Evolutionary conservation across 2,113 vertebrate genomes (phyloP).

Genomic region (Microtus pennsylvanicus): DNA sequence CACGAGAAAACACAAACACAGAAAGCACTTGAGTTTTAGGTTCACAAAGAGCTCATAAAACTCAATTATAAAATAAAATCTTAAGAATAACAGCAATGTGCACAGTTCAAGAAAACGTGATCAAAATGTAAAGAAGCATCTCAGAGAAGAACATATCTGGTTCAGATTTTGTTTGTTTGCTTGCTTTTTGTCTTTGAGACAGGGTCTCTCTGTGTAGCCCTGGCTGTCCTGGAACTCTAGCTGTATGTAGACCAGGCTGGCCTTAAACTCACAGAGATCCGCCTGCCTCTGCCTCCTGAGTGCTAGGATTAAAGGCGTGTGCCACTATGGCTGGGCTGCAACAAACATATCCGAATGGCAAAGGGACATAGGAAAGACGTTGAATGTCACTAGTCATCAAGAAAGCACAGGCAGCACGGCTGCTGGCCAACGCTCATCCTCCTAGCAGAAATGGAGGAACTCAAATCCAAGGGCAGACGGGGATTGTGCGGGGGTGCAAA

Average conservation of each 20-base stretch:
- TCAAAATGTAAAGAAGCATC: not conserved
- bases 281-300: not conserved
- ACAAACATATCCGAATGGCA: not conserved
- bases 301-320: not conserved
- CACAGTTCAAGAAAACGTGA: not conserved
- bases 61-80: not conserved
- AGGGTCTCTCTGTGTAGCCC: not conserved
- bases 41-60: constrained; percentile 11
- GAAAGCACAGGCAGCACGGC: not conserved
- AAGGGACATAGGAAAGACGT: not conserved
- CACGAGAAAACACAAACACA: not conserved
- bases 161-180: not conserved
- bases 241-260: not conserved
- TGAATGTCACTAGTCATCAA: not conserved
- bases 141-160: not conserved
- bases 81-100: not conserved
- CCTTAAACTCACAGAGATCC: not conserved
- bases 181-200: not conserved
- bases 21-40: not conserved
- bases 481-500: not conserved
- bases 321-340: not conserved
- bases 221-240: not conserved
- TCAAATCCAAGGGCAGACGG: not conserved
- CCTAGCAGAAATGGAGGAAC: no score
- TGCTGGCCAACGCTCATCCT: not conserved